Percentiles rank a stretch among this genome's conserved stretches.
phyloP scores from a whole-genome alignment of 2,888 invertebrate genomes.

The Hypercompe scribonia region DNA sequence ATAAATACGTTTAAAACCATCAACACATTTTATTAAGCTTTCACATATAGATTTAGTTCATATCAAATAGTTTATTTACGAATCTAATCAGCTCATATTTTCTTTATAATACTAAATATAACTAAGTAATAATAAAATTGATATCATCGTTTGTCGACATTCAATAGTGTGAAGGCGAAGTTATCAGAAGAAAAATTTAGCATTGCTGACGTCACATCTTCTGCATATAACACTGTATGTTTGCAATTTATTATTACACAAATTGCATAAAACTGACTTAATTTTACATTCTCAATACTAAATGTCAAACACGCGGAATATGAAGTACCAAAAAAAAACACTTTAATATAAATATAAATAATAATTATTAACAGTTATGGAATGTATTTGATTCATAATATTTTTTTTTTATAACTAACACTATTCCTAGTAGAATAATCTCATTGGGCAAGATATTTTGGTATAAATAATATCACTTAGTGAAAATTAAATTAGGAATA shows the following conservation, averaged over 20 bases:
- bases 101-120: neutral
- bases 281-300: neutral
- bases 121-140: neutral
- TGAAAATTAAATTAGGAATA: slow-evolving; percentile 25
- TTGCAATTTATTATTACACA: neutral
- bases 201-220: neutral
- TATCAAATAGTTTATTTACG: slow-evolving; percentile 25
- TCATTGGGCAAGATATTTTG: slow-evolving; percentile 56
- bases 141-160: neutral
- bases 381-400: slow-evolving; percentile 36
- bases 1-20: slow-evolving; percentile 47
- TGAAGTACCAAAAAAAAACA: slow-evolving; percentile 8
- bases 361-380: slow-evolving; percentile 27
- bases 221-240: neutral
- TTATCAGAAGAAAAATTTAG: neutral
- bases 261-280: neutral
- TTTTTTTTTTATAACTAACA: slow-evolving; percentile 20
- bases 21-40: slow-evolving; percentile 63
- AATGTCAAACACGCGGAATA: neutral
- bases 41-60: slow-evolving; percentile 24
- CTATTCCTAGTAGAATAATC: slow-evolving; percentile 42
- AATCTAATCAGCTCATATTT: slow-evolving; percentile 12
- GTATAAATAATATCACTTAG: slow-evolving; percentile 47
- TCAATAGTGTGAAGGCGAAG: neutral
- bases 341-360: slow-evolving; percentile 8